Conservation (phyloP, 2,797 vertebrate genomes). For the Amblyraja radiata region DNA sequence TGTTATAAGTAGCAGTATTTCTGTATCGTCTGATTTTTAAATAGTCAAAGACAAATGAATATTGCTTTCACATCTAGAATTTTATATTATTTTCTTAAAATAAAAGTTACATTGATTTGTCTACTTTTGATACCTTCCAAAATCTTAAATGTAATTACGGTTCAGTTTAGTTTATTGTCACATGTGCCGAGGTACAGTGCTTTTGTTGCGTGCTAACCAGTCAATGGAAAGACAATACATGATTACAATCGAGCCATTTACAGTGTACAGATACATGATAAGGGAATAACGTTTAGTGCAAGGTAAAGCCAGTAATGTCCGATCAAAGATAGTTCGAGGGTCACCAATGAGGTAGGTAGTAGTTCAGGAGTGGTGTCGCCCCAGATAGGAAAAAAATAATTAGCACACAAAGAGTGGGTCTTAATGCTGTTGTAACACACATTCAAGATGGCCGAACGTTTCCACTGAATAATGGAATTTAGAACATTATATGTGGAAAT, state of each 20-base stretch:
- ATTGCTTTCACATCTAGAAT: background rate
- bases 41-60: background rate
- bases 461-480: background rate
- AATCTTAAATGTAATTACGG: background rate
- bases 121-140: background rate
- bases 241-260: no score
- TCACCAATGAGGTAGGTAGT: no score
- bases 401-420: background rate
- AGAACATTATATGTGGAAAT: background rate
- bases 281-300: no score
- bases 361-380: background rate
- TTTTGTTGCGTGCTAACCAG: no score
- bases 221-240: no score
- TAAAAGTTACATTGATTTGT: background rate
- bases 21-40: background rate
- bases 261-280: no score
- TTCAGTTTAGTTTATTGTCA: no score
- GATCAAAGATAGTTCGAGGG: no score
- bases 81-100: slow-evolving; percentile 16
- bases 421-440: background rate
- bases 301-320: no score
- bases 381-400: background rate
- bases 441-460: background rate
- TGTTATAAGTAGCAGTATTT: background rate
- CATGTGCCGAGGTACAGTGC: no score